A percentile compares a stretch with the other conserved stretches of the same genome.
Conservation (phyloP, 2,888 invertebrate species). For the Lottia scabra region DNA sequence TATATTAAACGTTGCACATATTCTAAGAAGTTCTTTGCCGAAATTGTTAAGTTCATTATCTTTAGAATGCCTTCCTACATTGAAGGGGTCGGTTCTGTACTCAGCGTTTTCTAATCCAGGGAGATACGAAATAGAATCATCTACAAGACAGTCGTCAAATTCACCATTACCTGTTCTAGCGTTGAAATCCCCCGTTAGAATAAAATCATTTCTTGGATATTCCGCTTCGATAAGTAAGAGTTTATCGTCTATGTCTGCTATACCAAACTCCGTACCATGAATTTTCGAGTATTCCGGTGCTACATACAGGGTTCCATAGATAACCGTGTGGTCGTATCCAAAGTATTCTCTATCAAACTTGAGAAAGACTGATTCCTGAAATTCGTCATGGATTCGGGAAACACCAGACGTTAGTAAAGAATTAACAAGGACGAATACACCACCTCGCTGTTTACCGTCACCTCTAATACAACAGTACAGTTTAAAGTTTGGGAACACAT, state of each 20-base stretch:
- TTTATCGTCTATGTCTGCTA: background rate
- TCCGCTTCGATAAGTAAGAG: background rate
- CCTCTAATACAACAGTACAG: background rate
- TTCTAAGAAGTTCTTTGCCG: background rate
- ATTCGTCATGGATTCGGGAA: background rate
- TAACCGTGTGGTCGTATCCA: background rate
- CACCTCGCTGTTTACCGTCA: background rate
- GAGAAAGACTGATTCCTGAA: background rate
- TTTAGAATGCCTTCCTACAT: background rate
- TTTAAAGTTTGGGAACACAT: background rate
- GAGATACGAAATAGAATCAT: background rate
- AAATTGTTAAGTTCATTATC: background rate
- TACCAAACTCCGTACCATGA: background rate
- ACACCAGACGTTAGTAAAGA: background rate
- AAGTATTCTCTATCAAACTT: background rate
- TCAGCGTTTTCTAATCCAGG: background rate
- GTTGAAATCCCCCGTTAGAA: too few relatives aligned
- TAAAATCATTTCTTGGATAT: background rate
- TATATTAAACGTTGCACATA: slow-evolving; percentile 2
- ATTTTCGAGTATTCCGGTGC: background rate
- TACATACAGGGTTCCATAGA: background rate
- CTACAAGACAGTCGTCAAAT: background rate
- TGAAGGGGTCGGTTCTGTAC: background rate
- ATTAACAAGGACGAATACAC: background rate
- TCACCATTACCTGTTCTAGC: too few relatives aligned